Evolutionary conservation across 2,888 invertebrate species (phyloP), one percentile per base, ranked within the genome.

Genomic region (Punctoribates punctum): DNA sequence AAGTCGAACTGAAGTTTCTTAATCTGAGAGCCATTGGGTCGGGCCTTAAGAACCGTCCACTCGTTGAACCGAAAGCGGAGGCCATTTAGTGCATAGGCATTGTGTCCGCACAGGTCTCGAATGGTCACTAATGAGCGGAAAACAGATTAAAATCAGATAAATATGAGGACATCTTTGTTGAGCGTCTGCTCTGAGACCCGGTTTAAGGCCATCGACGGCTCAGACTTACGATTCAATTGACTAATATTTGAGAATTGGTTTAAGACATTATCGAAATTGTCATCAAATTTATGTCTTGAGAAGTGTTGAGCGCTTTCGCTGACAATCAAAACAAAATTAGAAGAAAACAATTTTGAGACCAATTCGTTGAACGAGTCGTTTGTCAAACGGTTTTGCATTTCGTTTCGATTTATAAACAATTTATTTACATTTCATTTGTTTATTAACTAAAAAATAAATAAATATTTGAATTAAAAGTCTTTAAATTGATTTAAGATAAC

Each of bases 61-160:
- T 75, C 75, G 23, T 46, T 46, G 29, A 75, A 75, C 1, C 70
- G 38, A 34, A 75, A 75, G 17, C 48, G 75, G 0, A 75, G 38
- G 15, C 70, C 34, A 70, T 75, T 67, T 3, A 75, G 27, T 13
- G 70, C 70, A 34, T 75, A 75, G 23, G 75, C 75, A 20, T 75
- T 75, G 46, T 75, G 75, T 6, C 75, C 75, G 46, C 38, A 67
- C n/a, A 75, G 54, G 25, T 75, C 75, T 9, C 75, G 48, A 5
- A 75, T 75, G 5, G 75, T 75, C 27, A 46, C 75, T 75, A 54
- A 42, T 54, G 20, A 9, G 54, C 13, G 23, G 54, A 6, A n/a
- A 54, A 54, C 20, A 13, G 42, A 42, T 42, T 42, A 20, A n/a
- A 54, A 23, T 20, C 20, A 54, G 51, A 8, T n/a, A 4, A 3